A percentile compares a stretch with the other conserved stretches of the same genome.
phyloP scores from a whole-genome alignment of 2,888 invertebrate species.

The Meloe dianella region DNA sequence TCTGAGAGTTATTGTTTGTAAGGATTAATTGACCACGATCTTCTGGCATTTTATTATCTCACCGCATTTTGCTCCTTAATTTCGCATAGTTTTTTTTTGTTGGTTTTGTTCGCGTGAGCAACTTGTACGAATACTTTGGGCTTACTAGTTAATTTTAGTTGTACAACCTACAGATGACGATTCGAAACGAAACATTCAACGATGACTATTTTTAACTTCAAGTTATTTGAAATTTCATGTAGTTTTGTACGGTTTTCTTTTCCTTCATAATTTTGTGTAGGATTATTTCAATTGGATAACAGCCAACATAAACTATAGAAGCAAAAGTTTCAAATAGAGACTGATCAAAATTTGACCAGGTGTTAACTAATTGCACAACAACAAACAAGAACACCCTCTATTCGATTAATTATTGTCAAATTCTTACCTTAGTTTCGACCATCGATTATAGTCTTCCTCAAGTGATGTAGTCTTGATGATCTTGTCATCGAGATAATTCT shows the following conservation, averaged over 20 bases:
- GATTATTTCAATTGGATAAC: background rate
- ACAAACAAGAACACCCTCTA: background rate
- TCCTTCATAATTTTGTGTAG: background rate
- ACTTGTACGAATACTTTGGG: conserved; percentile 47
- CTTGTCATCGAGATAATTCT: conserved; percentile 50
- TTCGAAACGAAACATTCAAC: background rate
- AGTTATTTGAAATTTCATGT: background rate
- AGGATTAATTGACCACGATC: background rate
- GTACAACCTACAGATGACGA: conserved; percentile 44
- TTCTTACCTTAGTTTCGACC: conserved; percentile 58
- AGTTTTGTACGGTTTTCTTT: background rate
- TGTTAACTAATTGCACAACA: background rate
- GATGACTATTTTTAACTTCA: conserved; percentile 4
- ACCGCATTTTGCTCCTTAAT: background rate
- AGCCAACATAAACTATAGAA: background rate
- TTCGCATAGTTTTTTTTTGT: background rate
- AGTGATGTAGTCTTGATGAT: conserved; percentile 50
- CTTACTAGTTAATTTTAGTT: conserved; percentile 55
- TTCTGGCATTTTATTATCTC: background rate
- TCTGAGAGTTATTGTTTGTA: background rate
- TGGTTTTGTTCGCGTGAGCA: conserved; percentile 27
- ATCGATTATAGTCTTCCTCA: conserved; percentile 56
- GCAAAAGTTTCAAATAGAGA: background rate
- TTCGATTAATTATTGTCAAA: background rate
- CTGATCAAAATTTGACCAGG: background rate